These are phyloP conservation scores for Beris morrisii DNA, from an alignment of 2,888 invertebrate species.

Conservation along the genomic window DNA sequence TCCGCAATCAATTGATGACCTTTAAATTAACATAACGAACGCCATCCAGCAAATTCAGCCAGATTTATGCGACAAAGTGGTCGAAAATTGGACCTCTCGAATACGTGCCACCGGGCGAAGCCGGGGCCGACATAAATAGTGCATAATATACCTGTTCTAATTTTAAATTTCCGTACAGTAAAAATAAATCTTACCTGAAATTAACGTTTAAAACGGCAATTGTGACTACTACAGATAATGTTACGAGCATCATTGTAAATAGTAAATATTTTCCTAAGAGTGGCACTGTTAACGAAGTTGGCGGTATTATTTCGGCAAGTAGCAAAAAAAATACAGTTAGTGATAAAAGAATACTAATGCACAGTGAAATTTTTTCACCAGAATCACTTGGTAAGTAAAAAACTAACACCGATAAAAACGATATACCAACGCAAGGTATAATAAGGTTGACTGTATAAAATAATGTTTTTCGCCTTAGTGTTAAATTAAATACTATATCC, in stretches of 20 bases:
- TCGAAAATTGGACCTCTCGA: no score
- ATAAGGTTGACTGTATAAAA: constrained; percentile 98
- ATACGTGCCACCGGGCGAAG: no score
- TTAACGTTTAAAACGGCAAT: constrained; percentile 93
- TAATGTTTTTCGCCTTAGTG: constrained; percentile 89
- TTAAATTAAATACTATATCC: constrained; percentile 97
- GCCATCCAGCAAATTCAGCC: no score
- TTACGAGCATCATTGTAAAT: constrained; percentile 93
- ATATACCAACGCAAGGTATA: constrained; percentile 96
- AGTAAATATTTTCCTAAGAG: constrained; percentile 88
- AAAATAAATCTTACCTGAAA: constrained; percentile 60
- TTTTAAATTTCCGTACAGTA: no score
- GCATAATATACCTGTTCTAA: no score
- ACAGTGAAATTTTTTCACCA: constrained; percentile 96
- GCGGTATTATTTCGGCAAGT: constrained; percentile 92
- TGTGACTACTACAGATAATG: constrained; percentile 89
- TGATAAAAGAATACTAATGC: constrained; percentile 90
- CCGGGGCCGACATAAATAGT: no score
- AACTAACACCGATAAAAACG: constrained; percentile 93
- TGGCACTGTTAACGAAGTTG: constrained; percentile 90
- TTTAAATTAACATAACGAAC: no score
- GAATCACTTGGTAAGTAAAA: constrained; percentile 98
- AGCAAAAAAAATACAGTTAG: constrained; percentile 92
- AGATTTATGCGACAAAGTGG: no score
- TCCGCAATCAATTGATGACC: no score